Conservation (phyloP, 2,888 invertebrate genomes). For the Polyommatus icarus region DNA sequence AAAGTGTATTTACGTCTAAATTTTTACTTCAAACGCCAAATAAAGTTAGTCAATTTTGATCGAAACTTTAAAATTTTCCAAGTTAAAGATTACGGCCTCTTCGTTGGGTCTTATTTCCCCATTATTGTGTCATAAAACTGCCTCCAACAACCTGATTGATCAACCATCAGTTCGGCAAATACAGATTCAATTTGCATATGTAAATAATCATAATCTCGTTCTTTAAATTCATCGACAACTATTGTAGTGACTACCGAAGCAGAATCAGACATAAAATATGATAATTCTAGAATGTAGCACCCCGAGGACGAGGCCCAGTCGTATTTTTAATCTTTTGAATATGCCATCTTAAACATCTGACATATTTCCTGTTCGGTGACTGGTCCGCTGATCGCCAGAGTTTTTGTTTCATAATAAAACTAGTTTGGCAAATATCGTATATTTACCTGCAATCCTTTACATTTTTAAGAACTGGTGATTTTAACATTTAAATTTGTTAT, state of each 20-base stretch:
- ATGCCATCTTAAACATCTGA: slow-evolving; percentile 22
- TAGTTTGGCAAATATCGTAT: slow-evolving; percentile 35
- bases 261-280: slow-evolving; percentile 19
- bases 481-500: not conserved
- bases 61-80: not conserved
- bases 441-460: slow-evolving; percentile 20
- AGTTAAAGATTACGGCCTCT: not conserved
- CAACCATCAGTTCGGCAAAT: not conserved
- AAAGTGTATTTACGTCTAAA: not conserved
- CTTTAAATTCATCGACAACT: not conserved
- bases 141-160: not conserved
- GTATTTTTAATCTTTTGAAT: slow-evolving; percentile 17
- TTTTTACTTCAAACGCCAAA: no score
- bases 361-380: slow-evolving; percentile 27
- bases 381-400: slow-evolving; percentile 10
- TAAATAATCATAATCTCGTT: slow-evolving; percentile 10
- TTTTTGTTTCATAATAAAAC: slow-evolving; percentile 36
- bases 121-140: not conserved
- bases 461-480: slow-evolving; percentile 18
- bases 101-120: not conserved
- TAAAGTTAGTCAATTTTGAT: not conserved
- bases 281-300: not conserved
- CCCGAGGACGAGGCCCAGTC: not conserved
- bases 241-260: not conserved
- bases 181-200: slow-evolving; percentile 7